Conservation (phyloP, 1,140 invertebrate genomes). For the Drosophila melanogaster region Release_6_plus_ISO1_MT NT_033777.3:13103501-13104000, state of each 20-base stretch:
- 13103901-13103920: slow-evolving; percentile 22
- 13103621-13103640: too few species aligned
- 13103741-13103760: slow-evolving; percentile 39
- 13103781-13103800: slow-evolving; percentile 73
- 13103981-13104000: too few species aligned
- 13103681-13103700: slow-evolving; percentile 8
- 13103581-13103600: too few species aligned
- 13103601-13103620: too few species aligned
- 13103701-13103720: slow-evolving; percentile 11
- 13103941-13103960: slow-evolving; percentile 3
- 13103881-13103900: slow-evolving; percentile 35
- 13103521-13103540: too few species aligned
- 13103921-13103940: background rate
- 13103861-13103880: slow-evolving; percentile 54
- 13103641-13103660: background rate
- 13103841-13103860: slow-evolving; percentile 71
- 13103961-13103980: background rate
- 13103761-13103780: slow-evolving; percentile 69
- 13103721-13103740: slow-evolving; percentile 62
- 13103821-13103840: slow-evolving; percentile 35
- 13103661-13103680: background rate
- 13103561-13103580: too few species aligned
- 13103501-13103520: background rate
- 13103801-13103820: slow-evolving; percentile 74
- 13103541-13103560: too few species aligned